Evolutionary conservation across 2,888 invertebrate genomes (phyloP), one percentile per base, ranked within the genome.

Genomic region (Stomorhina lunata): DNA sequence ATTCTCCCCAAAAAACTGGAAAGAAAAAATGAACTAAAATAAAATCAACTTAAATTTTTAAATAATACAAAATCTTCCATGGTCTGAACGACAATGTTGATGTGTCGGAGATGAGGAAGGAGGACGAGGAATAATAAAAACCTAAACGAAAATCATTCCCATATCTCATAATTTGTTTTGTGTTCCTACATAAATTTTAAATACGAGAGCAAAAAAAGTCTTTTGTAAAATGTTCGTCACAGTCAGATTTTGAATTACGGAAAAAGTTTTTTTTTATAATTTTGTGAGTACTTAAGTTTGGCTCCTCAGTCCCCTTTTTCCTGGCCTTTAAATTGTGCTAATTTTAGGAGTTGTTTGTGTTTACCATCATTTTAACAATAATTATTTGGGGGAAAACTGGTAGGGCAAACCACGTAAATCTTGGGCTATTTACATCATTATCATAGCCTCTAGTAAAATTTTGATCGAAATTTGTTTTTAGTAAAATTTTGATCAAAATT

Each of bases 81-180:
- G 17, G 48, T 7, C 3, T 37, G 25, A 55, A n/a, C 17, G 53
- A 68, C 57, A 45, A 7, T 2, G 25, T 9, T 50, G 53, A 55
- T 75, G 37, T 12, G 12, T 12, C 4, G 37, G 4, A 12, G 12
- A 2, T 37, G 43, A 17, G n/a, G 6, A 5, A n/a, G n/a, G 37
- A 17, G 5, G n/a, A n/a, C n/a, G 53, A 59, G 17, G 55, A 57
- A 63, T 65, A 66, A 71, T 32, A 53, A n/a, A n/a, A 57, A 57
- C 37, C 29, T 53, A 37, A 66, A 59, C 57, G 20, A 73, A 79
- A 78, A 81, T 63, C 81, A 78, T 81, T 81, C 78, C 78, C 81
- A 78, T 78, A 78, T 81, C 81, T 78, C 66, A 81, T 68, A 73
- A 63, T 73, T 73, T 65, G 48, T n/a, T 68, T 77, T 63, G 61